Conservation (phyloP, 2,797 vertebrate species). For the Brachymystax lenok region DNA sequence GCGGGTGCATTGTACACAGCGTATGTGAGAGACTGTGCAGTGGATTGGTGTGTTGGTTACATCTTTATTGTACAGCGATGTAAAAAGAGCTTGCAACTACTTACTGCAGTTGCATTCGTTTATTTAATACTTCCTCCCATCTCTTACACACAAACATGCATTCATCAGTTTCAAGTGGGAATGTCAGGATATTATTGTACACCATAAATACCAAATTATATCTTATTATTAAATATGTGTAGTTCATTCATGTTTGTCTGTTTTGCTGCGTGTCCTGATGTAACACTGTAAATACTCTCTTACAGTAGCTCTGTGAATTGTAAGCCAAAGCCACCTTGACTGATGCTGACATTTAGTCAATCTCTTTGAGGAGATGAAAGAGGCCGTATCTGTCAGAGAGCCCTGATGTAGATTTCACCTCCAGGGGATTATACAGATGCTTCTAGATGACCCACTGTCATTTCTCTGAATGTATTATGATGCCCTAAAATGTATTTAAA, state of each 20-base stretch:
- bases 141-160: not conserved
- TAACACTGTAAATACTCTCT: not conserved
- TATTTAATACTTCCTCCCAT: not conserved
- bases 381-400: slow-evolving; percentile 5
- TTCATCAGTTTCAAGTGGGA: not conserved
- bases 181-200: not conserved
- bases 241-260: not conserved
- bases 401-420: not conserved
- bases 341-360: not conserved
- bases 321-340: not conserved
- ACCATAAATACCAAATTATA: not conserved
- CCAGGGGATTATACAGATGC: not conserved
- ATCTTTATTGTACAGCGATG: not conserved
- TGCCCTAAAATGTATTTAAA: not conserved
- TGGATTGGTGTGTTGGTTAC: not conserved
- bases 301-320: not conserved
- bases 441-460: not conserved
- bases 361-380: slow-evolving; percentile 1
- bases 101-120: not conserved
- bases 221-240: not conserved
- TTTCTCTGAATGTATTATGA: not conserved
- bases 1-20: not conserved
- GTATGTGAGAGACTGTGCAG: not conserved
- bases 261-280: not conserved
- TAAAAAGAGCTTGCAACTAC: not conserved